Evolutionary conservation across 1,140 invertebrate genomes (phyloP).

Genomic region (Neodiprion virginianus): DNA sequence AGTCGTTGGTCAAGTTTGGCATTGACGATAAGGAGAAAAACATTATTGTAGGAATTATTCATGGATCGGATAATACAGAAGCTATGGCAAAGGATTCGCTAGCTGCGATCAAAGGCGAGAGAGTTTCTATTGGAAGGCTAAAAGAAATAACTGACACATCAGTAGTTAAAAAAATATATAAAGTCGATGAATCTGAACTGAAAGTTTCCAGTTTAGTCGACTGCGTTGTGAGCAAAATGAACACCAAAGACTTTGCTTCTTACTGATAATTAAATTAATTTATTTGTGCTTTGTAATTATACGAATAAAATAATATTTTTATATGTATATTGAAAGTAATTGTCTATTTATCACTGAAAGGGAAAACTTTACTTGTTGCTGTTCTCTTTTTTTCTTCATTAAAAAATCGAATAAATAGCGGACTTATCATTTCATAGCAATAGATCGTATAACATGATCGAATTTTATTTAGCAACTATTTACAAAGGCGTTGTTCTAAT

Average conservation of each 20-base stretch:
- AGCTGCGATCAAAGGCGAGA: conserved; percentile 60
- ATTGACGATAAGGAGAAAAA: conserved; percentile 64
- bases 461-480: not conserved
- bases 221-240: conserved; percentile 68
- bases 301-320: not conserved
- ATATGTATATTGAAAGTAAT: not conserved
- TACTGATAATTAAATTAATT: conserved; percentile 32
- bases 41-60: conserved; percentile 66
- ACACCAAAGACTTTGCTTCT: conserved; percentile 60
- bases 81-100: conserved; percentile 47
- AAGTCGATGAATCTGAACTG: conserved; percentile 61
- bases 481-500: not conserved
- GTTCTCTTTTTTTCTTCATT: not conserved
- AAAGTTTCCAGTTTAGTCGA: conserved; percentile 60
- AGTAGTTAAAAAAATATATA: conserved; percentile 65
- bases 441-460: not conserved
- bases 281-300: not conserved
- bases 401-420: not conserved
- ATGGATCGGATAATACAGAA: conserved; percentile 51
- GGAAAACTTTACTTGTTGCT: not conserved
- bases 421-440: not conserved
- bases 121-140: conserved; percentile 56
- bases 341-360: not conserved
- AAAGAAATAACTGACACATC: conserved; percentile 54
- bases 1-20: conserved; percentile 71